A percentile compares a stretch with the other conserved stretches of the same genome.
phyloP scores from a whole-genome alignment of 2,888 invertebrate genomes.

The Hyposoter dolosus region DNA sequence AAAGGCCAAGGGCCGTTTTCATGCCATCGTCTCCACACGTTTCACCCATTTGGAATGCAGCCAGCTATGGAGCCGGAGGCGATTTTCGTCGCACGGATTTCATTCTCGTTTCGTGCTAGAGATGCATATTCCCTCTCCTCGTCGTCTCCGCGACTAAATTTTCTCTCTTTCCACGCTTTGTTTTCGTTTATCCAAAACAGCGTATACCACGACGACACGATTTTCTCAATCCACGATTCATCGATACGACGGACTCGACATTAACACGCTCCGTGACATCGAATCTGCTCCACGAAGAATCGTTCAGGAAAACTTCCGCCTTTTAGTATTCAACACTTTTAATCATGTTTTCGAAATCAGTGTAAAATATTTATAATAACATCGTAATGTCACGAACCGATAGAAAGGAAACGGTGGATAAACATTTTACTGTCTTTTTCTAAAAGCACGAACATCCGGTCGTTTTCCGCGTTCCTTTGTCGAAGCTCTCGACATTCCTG shows the following conservation, averaged over 20 bases:
- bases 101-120: conserved; percentile 34
- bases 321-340: background rate
- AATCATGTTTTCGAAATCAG: background rate
- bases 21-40: conserved; percentile 42
- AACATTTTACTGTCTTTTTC: background rate
- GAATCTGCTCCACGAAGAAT: background rate
- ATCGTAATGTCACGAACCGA: no score
- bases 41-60: conserved; percentile 65
- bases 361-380: background rate
- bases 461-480: background rate
- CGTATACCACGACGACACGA: conserved; percentile 15
- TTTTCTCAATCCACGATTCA: conserved; percentile 43
- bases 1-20: conserved; percentile 19
- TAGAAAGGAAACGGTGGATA: background rate
- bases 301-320: background rate
- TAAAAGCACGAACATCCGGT: background rate
- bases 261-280: background rate
- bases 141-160: conserved; percentile 18
- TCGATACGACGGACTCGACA: conserved; percentile 21
- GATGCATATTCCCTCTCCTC: conserved; percentile 43
- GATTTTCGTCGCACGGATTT: conserved; percentile 63
- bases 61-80: conserved; percentile 58
- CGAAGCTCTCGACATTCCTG: background rate
- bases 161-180: conserved; percentile 23
- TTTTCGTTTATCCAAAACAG: conserved; percentile 22